Conservation (phyloP, 1,140 invertebrate species). For the Zaprionus inermis region DNA sequence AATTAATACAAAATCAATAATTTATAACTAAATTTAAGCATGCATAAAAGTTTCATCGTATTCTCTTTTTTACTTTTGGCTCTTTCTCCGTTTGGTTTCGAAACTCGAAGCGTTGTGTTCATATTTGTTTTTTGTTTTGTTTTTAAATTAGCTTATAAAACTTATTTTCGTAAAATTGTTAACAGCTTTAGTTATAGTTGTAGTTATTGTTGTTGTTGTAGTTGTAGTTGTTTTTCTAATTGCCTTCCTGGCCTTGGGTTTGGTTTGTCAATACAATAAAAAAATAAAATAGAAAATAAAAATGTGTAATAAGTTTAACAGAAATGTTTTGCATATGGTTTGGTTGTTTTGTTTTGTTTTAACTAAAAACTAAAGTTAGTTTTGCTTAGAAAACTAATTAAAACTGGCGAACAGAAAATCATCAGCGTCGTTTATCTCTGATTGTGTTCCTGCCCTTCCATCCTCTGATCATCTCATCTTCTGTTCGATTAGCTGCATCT, state of each 20-base stretch:
- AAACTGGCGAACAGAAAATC: slow-evolving; percentile 48
- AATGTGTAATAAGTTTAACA: slow-evolving; percentile 30
- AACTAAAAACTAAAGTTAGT: slow-evolving; percentile 32
- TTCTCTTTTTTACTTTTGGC: background rate
- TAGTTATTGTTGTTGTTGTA: slow-evolving; percentile 25
- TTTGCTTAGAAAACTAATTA: slow-evolving; percentile 25
- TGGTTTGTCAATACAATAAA: slow-evolving; percentile 68
- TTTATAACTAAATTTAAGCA: slow-evolving; percentile 34
- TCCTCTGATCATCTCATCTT: background rate
- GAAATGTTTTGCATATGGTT: slow-evolving; percentile 12
- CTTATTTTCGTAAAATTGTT: slow-evolving; percentile 22
- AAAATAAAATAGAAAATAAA: slow-evolving; percentile 65
- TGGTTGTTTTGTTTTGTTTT: no score
- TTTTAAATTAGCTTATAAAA: slow-evolving; percentile 31
- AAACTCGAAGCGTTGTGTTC: slow-evolving; percentile 19
- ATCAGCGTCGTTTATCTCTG: slow-evolving; percentile 57
- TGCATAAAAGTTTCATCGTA: slow-evolving; percentile 34
- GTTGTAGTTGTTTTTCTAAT: slow-evolving; percentile 34
- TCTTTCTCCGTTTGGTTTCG: slow-evolving; percentile 12
- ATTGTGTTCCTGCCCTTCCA: slow-evolving; percentile 10
- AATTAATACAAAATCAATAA: slow-evolving; percentile 27
- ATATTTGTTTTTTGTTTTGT: background rate
- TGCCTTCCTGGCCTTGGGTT: slow-evolving; percentile 38
- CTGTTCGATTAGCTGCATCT: background rate
- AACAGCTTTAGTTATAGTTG: slow-evolving; percentile 30